These are phyloP conservation scores for Oscheius sp. DNA, from an alignment of 2,888 invertebrate species.

Conservation along the genomic window DNA sequence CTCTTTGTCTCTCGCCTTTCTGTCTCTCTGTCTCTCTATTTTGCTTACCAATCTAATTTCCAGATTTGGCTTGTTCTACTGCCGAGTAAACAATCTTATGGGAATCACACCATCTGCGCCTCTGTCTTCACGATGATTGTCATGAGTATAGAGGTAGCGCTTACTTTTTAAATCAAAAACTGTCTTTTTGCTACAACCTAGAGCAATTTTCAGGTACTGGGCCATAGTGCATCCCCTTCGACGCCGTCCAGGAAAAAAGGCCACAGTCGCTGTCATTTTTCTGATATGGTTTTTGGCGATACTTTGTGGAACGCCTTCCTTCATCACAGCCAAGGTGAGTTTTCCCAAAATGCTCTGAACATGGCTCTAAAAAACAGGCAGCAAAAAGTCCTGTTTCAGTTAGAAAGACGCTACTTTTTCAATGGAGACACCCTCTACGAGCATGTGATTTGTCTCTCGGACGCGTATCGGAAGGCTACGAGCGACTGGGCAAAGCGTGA, in stretches of 20 bases:
- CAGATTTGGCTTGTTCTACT: conserved; percentile 88
- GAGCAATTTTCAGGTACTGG: conserved; percentile 81
- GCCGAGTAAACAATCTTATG: conserved; percentile 94
- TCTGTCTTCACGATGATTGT: conserved; percentile 97
- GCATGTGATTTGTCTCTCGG: conserved; percentile 61
- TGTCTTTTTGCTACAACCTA: not conserved
- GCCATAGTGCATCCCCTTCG: conserved; percentile 90
- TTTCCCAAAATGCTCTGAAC: not conserved
- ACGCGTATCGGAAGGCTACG: conserved; percentile 64
- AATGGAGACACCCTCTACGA: conserved; percentile 51
- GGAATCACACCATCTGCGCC: conserved; percentile 89
- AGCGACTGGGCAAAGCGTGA: conserved; percentile 13
- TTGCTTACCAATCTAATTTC: conserved; percentile 19
- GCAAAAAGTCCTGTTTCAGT: conserved; percentile 35
- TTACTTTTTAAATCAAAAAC: not conserved
- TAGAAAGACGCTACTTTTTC: conserved; percentile 77
- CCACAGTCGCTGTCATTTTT: conserved; percentile 83
- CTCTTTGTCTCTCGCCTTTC: too few species aligned
- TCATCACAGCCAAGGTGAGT: conserved; percentile 53
- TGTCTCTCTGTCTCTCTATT: not conserved
- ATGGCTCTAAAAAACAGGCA: not conserved
- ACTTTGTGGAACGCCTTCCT: conserved; percentile 82
- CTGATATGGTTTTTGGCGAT: conserved; percentile 87
- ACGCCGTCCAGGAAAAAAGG: conserved; percentile 85
- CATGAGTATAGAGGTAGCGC: conserved; percentile 90